phyloP scores from a whole-genome alignment of 2,888 invertebrate species.

The Hirtodrosophila trivittata region DNA sequence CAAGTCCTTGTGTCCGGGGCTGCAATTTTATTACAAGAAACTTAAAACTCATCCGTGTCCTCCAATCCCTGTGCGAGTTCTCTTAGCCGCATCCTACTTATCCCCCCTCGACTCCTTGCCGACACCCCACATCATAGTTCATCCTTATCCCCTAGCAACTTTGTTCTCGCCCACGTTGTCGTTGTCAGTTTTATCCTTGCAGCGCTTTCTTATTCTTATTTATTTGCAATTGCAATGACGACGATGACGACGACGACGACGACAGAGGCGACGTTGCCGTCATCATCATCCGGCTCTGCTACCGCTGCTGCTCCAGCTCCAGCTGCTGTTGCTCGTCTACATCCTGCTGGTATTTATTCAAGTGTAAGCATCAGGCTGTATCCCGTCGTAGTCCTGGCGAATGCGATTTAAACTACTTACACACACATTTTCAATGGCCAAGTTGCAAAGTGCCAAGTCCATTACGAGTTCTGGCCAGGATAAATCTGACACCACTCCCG shows the following conservation, averaged over 20 bases:
- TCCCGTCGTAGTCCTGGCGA: conserved; percentile 41
- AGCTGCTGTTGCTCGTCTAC: conserved; percentile 8
- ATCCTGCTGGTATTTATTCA: conserved; percentile 69
- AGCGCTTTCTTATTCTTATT: conserved; percentile 74
- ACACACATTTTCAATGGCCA: conserved; percentile 77
- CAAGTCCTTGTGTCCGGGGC: conserved; percentile 29
- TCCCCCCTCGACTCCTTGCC: background rate
- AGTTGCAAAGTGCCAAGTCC: conserved; percentile 77
- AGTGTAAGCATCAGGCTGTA: conserved; percentile 69
- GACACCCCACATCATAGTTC: too few species aligned
- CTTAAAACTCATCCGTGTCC: conserved; percentile 63
- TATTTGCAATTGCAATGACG: conserved; percentile 77
- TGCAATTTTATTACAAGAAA: conserved; percentile 76
- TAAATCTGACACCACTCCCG: conserved; percentile 54
- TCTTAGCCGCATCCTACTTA: background rate
- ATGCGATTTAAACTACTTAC: conserved; percentile 79
- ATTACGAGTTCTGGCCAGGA: conserved; percentile 62
- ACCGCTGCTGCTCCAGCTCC: conserved; percentile 7
- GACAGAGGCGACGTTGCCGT: conserved; percentile 30
- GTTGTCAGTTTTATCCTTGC: conserved; percentile 56
- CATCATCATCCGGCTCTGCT: conserved; percentile 60
- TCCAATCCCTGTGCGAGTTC: conserved; percentile 23
- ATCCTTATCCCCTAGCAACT: conserved; percentile 38
- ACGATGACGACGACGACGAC: conserved; percentile 15
- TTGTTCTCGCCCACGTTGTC: conserved; percentile 45